These are phyloP conservation scores for Catotricha subobsoleta DNA, from an alignment of 2,888 invertebrate species.

Conservation along the genomic window DNA sequence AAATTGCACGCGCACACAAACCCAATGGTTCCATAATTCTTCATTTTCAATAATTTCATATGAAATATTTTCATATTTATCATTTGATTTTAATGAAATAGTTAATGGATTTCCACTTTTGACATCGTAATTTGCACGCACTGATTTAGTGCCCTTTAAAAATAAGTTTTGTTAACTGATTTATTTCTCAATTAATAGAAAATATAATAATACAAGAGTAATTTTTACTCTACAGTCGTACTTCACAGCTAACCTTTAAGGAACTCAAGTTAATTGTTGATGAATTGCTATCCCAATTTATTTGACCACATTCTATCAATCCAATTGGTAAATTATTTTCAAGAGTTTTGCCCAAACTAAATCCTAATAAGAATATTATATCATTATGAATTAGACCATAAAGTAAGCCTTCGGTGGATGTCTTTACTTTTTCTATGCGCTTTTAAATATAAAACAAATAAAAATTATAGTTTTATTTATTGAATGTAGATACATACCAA, in stretches of 20 bases:
- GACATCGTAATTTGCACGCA: neutral
- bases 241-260: too few relatives aligned
- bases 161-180: neutral
- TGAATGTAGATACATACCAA: too few relatives aligned
- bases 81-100: neutral
- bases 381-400: slow-evolving; percentile 60
- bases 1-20: neutral
- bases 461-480: too few relatives aligned
- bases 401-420: slow-evolving; percentile 47
- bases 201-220: too few relatives aligned
- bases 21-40: neutral
- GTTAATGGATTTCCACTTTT: neutral
- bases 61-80: neutral
- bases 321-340: slow-evolving; percentile 28
- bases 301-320: slow-evolving; percentile 31
- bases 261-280: too few relatives aligned
- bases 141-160: neutral
- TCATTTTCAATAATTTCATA: neutral
- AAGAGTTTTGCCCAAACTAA: slow-evolving; percentile 26
- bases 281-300: slow-evolving; percentile 31
- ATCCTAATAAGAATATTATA: slow-evolving; percentile 46
- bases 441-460: slow-evolving; percentile 23
- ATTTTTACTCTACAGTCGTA: too few relatives aligned
- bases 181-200: neutral
- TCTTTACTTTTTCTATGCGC: slow-evolving; percentile 46